A percentile compares a stretch with the other conserved stretches of the same genome.
These are phyloP conservation scores for Hybognathus amarus DNA, from an alignment of 2,797 vertebrate genomes.

Conservation along the genomic window DNA sequence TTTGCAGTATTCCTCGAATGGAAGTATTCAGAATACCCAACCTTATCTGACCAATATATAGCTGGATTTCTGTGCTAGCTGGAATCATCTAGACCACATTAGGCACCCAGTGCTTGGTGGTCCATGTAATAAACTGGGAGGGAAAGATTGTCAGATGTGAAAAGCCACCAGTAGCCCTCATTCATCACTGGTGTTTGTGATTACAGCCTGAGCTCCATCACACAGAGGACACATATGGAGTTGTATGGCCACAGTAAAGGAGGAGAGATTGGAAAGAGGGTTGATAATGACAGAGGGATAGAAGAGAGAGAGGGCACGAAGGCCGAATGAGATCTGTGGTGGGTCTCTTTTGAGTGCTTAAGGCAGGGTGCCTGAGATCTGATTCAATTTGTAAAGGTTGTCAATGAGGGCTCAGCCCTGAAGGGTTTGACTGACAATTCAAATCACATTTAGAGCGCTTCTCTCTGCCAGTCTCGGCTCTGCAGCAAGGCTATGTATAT, in stretches of 20 bases:
- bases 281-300: slow-evolving; percentile 50
- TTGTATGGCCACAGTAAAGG: slow-evolving; percentile 39
- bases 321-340: slow-evolving; percentile 23
- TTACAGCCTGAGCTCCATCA: slow-evolving; percentile 38
- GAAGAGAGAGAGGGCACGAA: slow-evolving; percentile 3
- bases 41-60: background rate
- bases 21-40: background rate
- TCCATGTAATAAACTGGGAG: slow-evolving; percentile 32
- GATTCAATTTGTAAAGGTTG: slow-evolving; percentile 18
- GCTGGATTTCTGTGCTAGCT: background rate
- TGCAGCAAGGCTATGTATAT: no score
- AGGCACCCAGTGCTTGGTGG: slow-evolving; percentile 26
- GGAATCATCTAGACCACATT: slow-evolving; percentile 6
- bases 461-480: background rate
- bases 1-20: background rate
- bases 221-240: slow-evolving; percentile 37
- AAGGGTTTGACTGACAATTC: slow-evolving; percentile 18
- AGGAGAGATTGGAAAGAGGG: slow-evolving; percentile 31
- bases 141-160: slow-evolving; percentile 24
- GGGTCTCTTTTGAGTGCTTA: slow-evolving; percentile 25
- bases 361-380: slow-evolving; percentile 11
- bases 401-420: slow-evolving; percentile 1
- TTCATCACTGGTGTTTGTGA: slow-evolving; percentile 48
- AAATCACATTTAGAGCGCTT: slow-evolving; percentile 11
- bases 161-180: background rate